Conservation (phyloP, 2,888 invertebrate genomes). For the Rapana venosa region DNA sequence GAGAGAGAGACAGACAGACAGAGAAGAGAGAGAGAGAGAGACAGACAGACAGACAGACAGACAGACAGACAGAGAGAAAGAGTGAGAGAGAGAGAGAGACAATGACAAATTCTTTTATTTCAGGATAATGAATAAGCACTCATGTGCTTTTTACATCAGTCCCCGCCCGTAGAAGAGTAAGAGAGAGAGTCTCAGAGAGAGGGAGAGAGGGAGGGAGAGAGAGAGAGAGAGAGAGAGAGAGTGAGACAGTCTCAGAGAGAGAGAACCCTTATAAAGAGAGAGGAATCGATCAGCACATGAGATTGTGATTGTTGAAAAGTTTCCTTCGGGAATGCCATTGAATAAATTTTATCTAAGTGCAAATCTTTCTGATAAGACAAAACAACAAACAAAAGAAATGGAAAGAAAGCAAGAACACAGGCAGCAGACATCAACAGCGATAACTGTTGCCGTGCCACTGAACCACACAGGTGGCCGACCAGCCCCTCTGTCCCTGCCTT, state of each 20-base stretch:
- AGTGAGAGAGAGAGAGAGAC: neutral
- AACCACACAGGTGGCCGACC: no score
- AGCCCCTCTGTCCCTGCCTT: no score
- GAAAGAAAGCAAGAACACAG: neutral
- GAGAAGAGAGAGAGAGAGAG: neutral
- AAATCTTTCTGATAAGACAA: no score
- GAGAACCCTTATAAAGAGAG: neutral
- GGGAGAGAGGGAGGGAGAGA: constrained; percentile 14
- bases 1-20: neutral
- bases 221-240: constrained; percentile 31
- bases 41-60: constrained; percentile 11
- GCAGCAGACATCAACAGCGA: neutral
- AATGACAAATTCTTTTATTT: no score
- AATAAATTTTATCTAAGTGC: no score
- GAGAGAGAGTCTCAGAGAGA: neutral
- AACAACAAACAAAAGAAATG: neutral
- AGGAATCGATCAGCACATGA: neutral
- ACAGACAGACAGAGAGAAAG: constrained; percentile 22
- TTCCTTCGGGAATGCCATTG: no score
- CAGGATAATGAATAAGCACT: no score
- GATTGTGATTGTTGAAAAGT: neutral
- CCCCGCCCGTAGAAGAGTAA: no score
- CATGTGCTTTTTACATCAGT: no score
- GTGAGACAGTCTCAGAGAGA: neutral
- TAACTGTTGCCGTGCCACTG: no score